Percentiles rank a stretch among this genome's conserved stretches.
Evolutionary conservation across 2,113 vertebrate genomes (phyloP).

Genomic region (Pteronura brasiliensis): DNA sequence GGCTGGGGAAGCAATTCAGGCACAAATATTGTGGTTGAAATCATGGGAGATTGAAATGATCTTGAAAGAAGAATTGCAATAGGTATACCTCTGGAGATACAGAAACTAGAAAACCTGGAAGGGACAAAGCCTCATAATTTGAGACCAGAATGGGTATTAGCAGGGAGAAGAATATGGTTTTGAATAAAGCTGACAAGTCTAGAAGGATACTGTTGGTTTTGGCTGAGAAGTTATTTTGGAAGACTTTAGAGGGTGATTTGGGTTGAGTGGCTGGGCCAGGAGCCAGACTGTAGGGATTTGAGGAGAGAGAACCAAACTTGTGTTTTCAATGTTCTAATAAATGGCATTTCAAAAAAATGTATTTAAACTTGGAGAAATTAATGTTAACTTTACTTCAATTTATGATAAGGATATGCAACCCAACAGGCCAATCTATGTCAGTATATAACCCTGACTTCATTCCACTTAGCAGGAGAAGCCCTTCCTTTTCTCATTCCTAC

Average conservation of each 20-base stretch:
- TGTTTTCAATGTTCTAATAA: constrained; percentile 48
- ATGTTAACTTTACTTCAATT: background rate
- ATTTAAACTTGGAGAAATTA: constrained; percentile 31
- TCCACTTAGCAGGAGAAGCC: background rate
- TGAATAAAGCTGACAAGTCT: constrained; percentile 40
- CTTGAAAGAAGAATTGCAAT: background rate
- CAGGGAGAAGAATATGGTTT: constrained; percentile 8
- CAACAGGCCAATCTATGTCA: background rate
- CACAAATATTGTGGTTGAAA: background rate
- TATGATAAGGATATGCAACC: constrained; percentile 9
- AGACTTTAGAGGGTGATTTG: constrained; percentile 58
- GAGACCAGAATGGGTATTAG: background rate
- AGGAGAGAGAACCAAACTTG: constrained; percentile 42
- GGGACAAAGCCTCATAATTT: background rate
- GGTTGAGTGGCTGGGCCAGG: constrained; percentile 54
- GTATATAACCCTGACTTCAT: background rate
- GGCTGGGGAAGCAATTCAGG: background rate
- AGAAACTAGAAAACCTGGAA: background rate
- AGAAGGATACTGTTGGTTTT: constrained; percentile 54
- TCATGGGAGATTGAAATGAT: background rate
- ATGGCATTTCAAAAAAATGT: constrained; percentile 45
- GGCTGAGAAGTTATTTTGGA: constrained; percentile 64
- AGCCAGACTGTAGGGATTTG: constrained; percentile 43
- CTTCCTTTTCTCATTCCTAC: background rate
- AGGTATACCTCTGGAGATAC: background rate